Percentiles rank a stretch among this genome's conserved stretches.
phyloP scores from a whole-genome alignment of 2,113 vertebrate genomes.

The Chitala chitala region DNA sequence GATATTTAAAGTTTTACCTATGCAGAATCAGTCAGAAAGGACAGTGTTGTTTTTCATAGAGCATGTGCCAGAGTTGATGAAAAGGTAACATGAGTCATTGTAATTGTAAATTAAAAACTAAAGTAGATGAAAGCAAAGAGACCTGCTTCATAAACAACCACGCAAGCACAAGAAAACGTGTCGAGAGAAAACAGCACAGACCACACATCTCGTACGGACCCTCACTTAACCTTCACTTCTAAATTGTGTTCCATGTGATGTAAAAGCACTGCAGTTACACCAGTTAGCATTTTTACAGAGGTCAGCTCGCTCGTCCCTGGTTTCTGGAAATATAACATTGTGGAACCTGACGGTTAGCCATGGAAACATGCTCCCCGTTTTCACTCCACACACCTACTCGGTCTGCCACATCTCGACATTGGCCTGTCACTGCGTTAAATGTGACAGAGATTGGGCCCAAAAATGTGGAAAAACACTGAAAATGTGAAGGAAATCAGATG shows the following conservation, averaged over 20 bases:
- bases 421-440: too few relatives aligned
- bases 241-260: slow-evolving; percentile 33
- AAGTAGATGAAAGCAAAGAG: neutral
- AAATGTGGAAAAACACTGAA: too few relatives aligned
- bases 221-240: slow-evolving; percentile 36
- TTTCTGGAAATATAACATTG: slow-evolving; percentile 44
- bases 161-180: neutral
- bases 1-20: too few relatives aligned
- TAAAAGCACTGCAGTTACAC: slow-evolving; percentile 45
- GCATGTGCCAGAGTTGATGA: neutral
- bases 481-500: too few relatives aligned
- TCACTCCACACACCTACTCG: too few relatives aligned
- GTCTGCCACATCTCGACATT: too few relatives aligned
- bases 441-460: too few relatives aligned
- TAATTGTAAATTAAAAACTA: neutral
- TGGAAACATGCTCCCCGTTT: too few relatives aligned
- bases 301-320: slow-evolving; percentile 39
- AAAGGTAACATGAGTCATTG: neutral
- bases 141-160: neutral
- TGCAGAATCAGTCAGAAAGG: too few relatives aligned
- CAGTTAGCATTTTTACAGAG: slow-evolving; percentile 37
- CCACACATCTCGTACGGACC: neutral
- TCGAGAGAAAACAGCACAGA: neutral
- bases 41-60: neutral
- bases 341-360: too few relatives aligned